Evolutionary conservation across 2,797 vertebrate species (phyloP).

Genomic region (Fundulus diaphanus): DNA sequence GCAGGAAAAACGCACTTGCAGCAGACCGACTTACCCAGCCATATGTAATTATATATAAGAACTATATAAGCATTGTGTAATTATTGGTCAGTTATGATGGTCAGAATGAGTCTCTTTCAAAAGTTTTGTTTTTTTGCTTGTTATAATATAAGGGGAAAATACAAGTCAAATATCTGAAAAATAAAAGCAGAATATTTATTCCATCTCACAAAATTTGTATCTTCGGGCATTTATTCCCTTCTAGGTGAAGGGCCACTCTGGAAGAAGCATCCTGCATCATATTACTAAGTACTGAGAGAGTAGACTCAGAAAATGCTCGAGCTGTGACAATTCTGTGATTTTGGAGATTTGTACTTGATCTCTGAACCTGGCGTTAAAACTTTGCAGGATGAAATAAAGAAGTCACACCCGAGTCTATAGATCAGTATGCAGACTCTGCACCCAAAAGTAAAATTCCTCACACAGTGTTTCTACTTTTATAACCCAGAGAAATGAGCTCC

Average conservation of each 20-base stretch:
- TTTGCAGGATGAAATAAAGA: slow-evolving; percentile 7
- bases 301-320: slow-evolving; percentile 55
- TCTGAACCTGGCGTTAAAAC: slow-evolving; percentile 13
- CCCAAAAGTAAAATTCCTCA: slow-evolving; percentile 2
- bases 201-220: slow-evolving; percentile 57
- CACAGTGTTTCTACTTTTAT: slow-evolving; percentile 9
- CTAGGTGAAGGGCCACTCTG: slow-evolving; percentile 46
- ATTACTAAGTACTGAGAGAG: slow-evolving; percentile 55
- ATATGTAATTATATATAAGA: neutral
- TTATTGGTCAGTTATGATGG: slow-evolving; percentile 36
- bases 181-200: slow-evolving; percentile 46
- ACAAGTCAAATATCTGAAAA: slow-evolving; percentile 19
- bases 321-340: slow-evolving; percentile 36
- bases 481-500: neutral
- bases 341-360: slow-evolving; percentile 25
- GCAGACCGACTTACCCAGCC: neutral
- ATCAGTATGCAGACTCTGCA: slow-evolving; percentile 5
- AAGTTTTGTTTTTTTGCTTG: too few species aligned
- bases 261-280: slow-evolving; percentile 46
- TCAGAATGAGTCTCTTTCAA: slow-evolving; percentile 13
- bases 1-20: neutral
- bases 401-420: slow-evolving; percentile 13
- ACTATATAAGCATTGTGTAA: slow-evolving; percentile 9
- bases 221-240: slow-evolving; percentile 55
- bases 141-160: slow-evolving; percentile 10